Base-by-base conservation (phyloP, 2,797 vertebrate genomes). In the Hypotaenidia okinawae region DNA sequence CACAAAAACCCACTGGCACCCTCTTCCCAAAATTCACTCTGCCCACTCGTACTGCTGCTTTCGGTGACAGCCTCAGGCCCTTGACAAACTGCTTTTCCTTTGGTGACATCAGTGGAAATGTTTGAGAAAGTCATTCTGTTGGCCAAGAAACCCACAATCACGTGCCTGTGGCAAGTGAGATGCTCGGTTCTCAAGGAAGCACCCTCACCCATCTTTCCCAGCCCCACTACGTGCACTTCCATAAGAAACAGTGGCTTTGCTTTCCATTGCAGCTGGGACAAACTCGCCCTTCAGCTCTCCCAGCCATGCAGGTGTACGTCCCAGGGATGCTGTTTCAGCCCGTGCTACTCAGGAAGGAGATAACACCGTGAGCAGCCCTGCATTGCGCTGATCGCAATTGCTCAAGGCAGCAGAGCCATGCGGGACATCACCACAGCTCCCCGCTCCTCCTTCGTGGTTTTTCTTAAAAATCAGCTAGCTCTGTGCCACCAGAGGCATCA, bases 311-410 rank as follows among this genome's bases (percentile, higher is more conserved):
- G 9, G 7, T 7, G 4, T 1, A 11, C n/a, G 57, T 63, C 64
- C 4, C 57, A 19, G 74, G 75, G 52, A 62, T 59, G n/a, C 2
- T 1, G 3, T 74, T 62, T n/a, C 86, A 78, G 73, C 66, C 73
- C 35, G 0, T 74, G 73, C 64, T 33, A 2, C 69, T 35, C 1
- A 1, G 22, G 51, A 47, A 43, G 69, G 52, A 62, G 35, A 21
- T 4, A 8, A 24, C 3, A 1, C 8, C 0, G 6, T 43, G 21
- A 57, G 45, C 70, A 41, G 84, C 25, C 19, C 24, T 2, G 33
- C 9, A 1, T 19, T 51, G 16, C 25, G 0, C 58, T 18, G 6
- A 25, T 5, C 11, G 3, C 2, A 1, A 6, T 10, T 15, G 49
- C 74, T 72, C 84, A n/a, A n/a, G 9, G 9, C 51, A 35, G 64